Evolutionary conservation across 2,888 invertebrate species (phyloP).

Genomic region (Melanostoma mellinum): DNA sequence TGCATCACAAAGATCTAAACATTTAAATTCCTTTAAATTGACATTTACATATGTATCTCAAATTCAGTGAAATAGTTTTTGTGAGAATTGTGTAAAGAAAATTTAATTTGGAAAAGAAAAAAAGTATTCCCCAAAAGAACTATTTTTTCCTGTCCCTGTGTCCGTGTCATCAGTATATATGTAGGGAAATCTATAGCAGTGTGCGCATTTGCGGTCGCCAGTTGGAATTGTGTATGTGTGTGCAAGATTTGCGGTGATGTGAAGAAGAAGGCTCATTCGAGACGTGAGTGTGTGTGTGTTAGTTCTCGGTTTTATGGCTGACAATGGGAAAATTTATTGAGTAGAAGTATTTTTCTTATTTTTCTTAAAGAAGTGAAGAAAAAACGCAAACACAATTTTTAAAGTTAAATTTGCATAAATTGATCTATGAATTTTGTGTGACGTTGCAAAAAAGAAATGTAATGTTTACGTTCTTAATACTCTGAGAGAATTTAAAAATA

Average conservation of each 20-base stretch:
- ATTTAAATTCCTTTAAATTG: not conserved
- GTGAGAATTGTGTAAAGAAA: constrained; percentile 50
- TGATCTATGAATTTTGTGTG: constrained; percentile 8
- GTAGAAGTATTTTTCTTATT: constrained; percentile 25
- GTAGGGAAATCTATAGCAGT: constrained; percentile 41
- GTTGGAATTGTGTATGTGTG: constrained; percentile 51
- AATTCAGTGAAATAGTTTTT: constrained; percentile 6
- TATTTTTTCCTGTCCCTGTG: constrained; percentile 33
- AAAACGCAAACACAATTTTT: constrained; percentile 2
- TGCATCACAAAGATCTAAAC: not conserved
- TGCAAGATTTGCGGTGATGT: constrained; percentile 67
- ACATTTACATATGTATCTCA: not conserved
- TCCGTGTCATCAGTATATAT: constrained; percentile 36
- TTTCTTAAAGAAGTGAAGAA: constrained; percentile 25
- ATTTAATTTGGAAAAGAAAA: constrained; percentile 30
- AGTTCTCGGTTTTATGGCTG: constrained; percentile 50
- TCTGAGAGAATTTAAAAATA: constrained; percentile 6
- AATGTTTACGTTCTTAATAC: not conserved
- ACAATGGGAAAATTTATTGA: constrained; percentile 63
- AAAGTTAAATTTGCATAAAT: not conserved
- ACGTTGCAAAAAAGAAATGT: not conserved
- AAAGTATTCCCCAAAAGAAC: constrained; percentile 41
- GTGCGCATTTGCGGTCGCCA: constrained; percentile 58
- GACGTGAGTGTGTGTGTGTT: constrained; percentile 46
- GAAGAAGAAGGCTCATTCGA: constrained; percentile 48